These are phyloP conservation scores for Haliclystus octoradiatus DNA, from an alignment of 30 jellyfish, hydroid and myxozoan species.

Conservation along the genomic window DNA sequence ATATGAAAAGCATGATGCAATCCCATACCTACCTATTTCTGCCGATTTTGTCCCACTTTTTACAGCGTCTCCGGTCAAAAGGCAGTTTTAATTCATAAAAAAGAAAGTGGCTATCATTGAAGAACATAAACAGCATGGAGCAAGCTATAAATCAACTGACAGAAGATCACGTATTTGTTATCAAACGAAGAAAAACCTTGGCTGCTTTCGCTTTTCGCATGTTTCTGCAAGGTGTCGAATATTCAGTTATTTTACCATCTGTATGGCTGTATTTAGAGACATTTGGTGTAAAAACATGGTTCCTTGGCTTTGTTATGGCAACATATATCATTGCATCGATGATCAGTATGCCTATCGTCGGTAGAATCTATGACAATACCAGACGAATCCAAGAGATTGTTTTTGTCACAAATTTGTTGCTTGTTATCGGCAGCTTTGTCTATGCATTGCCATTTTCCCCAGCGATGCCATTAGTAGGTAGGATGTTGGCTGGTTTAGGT, in stretches of 20 bases:
- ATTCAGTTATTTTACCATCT: slow-evolving; percentile 2
- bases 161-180: not conserved
- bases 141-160: not conserved
- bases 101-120: no score
- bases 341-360: slow-evolving; percentile 1
- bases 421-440: slow-evolving; percentile 6
- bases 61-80: no score
- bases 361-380: slow-evolving; percentile 5
- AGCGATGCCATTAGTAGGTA: slow-evolving; percentile 4
- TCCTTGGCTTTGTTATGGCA: slow-evolving; percentile 4
- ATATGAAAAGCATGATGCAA: no score
- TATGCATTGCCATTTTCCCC: slow-evolving; percentile 10
- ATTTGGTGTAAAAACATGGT: not conserved
- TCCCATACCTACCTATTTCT: no score
- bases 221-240: not conserved
- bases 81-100: no score
- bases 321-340: slow-evolving; percentile 4
- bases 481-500: slow-evolving; percentile 9
- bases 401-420: not conserved
- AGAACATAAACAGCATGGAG: not conserved
- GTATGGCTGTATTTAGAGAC: slow-evolving; percentile 5
- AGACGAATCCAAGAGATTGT: slow-evolving; percentile 2
- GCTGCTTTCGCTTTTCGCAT: not conserved
- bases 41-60: no score
- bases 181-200: not conserved